Evolutionary conservation across 2,797 vertebrate genomes (phyloP).

Genomic region (Squalus acanthias): DNA sequence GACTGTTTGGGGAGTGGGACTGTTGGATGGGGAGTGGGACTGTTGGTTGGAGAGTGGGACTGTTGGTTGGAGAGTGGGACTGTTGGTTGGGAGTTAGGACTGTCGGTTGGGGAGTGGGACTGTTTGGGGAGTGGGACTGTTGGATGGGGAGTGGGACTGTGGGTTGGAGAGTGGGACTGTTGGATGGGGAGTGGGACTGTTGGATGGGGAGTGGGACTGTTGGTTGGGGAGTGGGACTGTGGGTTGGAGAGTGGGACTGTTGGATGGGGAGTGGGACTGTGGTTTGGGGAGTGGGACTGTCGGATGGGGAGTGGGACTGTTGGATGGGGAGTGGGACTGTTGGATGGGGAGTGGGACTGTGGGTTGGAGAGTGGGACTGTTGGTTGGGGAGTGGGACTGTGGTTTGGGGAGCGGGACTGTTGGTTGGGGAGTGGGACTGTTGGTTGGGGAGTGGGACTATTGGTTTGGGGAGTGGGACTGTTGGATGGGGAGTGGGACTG

Average conservation of each 20-base stretch:
- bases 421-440: neutral
- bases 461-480: neutral
- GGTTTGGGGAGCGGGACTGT: too few species aligned
- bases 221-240: neutral
- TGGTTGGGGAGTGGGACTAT: neutral
- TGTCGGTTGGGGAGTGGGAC: too few species aligned
- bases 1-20: too few species aligned
- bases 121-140: too few species aligned
- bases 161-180: too few species aligned
- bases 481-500: neutral
- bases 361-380: neutral
- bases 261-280: neutral
- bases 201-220: neutral
- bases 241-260: neutral
- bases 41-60: too few species aligned
- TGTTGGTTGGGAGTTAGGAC: too few species aligned
- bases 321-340: constrained; percentile 42
- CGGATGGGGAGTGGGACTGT: neutral
- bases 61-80: too few species aligned
- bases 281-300: neutral
- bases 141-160: too few species aligned
- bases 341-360: neutral
- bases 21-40: too few species aligned
- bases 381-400: neutral
- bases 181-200: too few species aligned